Base-by-base conservation (phyloP, 2,888 invertebrate genomes). In the Aphrophora alni region DNA sequence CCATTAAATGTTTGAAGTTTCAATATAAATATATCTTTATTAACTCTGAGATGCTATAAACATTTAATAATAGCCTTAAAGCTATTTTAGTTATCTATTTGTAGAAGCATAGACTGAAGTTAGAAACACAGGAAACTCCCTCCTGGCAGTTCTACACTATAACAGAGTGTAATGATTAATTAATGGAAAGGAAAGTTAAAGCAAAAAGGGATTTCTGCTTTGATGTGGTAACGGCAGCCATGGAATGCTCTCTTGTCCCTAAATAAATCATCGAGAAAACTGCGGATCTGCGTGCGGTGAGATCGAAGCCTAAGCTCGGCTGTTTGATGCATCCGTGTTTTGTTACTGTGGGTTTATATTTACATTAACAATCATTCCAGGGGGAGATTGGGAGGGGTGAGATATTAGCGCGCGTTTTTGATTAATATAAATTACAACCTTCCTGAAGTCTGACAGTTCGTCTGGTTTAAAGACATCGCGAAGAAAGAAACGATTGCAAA, bases 81-180 rank as follows among this genome's bases (percentile, higher is more conserved):
- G 14, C 44, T 44, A 44, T 44, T 44, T 44, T 44, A 14, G 44
- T 8, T 17, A 44, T 44, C 44, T 44, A 44, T 44, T 44, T 44
- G 12, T 44, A 44, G 17, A 44, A 10, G 17, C 10, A 8, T 12
- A 44, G 44, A 17, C 44, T 14, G 44, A 44, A 44, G 44, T 44
- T 44, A 17, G 44, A 33, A 44, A 44, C 44, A 44, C 7, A 17
- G 44, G 5, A 5, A 33, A 33, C 33, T 44, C 59, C 21, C 59
- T 59, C 4, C 59, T 7, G 59, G 59, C 59, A 14, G 21, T 59
- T 59, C 5, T 21, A 14, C 21, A 59, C 21, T 59, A 21, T 59
- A 59, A 59, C 59, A 59, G 59, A 59, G 12, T 44, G 59, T 59
- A 59, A 59, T 59, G 59, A 59, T 59, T 59, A 59, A 59, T 59